Conservation (phyloP, 2,888 invertebrate genomes). For the Harpagoxenus sublaevis region DNA sequence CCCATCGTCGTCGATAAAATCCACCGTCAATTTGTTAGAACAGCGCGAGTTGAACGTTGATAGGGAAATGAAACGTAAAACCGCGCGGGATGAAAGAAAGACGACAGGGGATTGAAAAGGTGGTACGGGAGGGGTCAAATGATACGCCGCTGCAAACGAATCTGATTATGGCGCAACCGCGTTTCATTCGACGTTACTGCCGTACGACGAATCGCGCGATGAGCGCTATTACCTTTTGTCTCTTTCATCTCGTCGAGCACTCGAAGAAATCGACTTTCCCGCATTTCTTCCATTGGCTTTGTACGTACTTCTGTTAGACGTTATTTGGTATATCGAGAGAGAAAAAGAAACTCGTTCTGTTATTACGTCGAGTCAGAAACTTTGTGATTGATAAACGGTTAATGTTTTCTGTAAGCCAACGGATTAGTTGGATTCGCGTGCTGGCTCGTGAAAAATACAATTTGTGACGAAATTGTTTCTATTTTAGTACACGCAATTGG, state of each 20-base stretch:
- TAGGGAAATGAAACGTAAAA: slow-evolving; percentile 55
- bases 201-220: slow-evolving; percentile 38
- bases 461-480: background rate
- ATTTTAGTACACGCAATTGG: background rate
- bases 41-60: slow-evolving; percentile 60
- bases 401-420: background rate
- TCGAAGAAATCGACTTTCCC: slow-evolving; percentile 35
- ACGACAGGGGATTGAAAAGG: slow-evolving; percentile 48
- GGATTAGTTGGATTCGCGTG: background rate
- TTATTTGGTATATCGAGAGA: slow-evolving; percentile 6
- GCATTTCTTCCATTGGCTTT: slow-evolving; percentile 28
- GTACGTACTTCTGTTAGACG: slow-evolving; percentile 19
- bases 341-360: background rate
- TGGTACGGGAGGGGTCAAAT: slow-evolving; percentile 29
- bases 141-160: slow-evolving; percentile 43
- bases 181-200: slow-evolving; percentile 30
- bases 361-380: slow-evolving; percentile 1
- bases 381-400: slow-evolving; percentile 4
- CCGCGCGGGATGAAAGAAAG: slow-evolving; percentile 55
- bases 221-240: slow-evolving; percentile 38
- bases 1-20: slow-evolving; percentile 62
- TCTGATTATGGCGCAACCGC: slow-evolving; percentile 38
- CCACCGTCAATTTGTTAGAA: slow-evolving; percentile 71
- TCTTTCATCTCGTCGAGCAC: slow-evolving; percentile 3
- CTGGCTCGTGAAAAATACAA: background rate